A percentile compares a stretch with the other conserved stretches of the same genome.
Evolutionary conservation across 2,888 invertebrate genomes (phyloP).

Genomic region (Cyclophora punctaria): DNA sequence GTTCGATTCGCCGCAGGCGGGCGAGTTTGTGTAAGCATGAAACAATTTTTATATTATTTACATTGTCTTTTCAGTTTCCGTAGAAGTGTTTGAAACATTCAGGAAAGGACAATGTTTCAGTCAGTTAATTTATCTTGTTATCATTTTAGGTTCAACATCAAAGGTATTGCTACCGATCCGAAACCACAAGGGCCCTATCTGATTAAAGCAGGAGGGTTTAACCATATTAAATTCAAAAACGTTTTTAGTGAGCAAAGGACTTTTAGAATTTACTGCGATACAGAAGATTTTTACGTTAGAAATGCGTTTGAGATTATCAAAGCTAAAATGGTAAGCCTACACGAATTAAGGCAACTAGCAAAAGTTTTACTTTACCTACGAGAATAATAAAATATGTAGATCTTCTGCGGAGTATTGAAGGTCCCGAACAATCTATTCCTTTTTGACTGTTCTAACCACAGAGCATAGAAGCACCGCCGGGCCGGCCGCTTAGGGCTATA

Average conservation of each 20-base stretch:
- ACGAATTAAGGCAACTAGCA: too few relatives aligned
- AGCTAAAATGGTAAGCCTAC: background rate
- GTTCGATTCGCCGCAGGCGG: slow-evolving; percentile 49
- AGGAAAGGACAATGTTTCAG: background rate
- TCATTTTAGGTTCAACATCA: slow-evolving; percentile 48
- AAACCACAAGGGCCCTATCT: slow-evolving; percentile 59
- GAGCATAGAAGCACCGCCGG: too few relatives aligned
- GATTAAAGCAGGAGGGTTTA: slow-evolving; percentile 43
- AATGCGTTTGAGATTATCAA: slow-evolving; percentile 27
- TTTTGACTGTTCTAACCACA: too few relatives aligned
- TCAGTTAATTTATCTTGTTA: background rate
- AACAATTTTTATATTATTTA: too few relatives aligned
- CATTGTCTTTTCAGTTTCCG: too few relatives aligned
- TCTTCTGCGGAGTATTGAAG: too few relatives aligned
- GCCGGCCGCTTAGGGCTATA: too few relatives aligned
- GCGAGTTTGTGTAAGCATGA: slow-evolving; percentile 56
- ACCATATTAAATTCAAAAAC: slow-evolving; percentile 52
- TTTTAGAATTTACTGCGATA: slow-evolving; percentile 49
- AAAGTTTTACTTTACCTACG: too few relatives aligned
- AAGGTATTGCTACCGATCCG: slow-evolving; percentile 46
- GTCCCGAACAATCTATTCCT: too few relatives aligned
- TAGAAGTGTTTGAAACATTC: too few relatives aligned
- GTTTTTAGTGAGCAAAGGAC: slow-evolving; percentile 44
- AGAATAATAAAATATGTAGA: too few relatives aligned
- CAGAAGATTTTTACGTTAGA: slow-evolving; percentile 52